phyloP scores from a whole-genome alignment of 2,888 invertebrate genomes.

The Therioaphis trifolii region DNA sequence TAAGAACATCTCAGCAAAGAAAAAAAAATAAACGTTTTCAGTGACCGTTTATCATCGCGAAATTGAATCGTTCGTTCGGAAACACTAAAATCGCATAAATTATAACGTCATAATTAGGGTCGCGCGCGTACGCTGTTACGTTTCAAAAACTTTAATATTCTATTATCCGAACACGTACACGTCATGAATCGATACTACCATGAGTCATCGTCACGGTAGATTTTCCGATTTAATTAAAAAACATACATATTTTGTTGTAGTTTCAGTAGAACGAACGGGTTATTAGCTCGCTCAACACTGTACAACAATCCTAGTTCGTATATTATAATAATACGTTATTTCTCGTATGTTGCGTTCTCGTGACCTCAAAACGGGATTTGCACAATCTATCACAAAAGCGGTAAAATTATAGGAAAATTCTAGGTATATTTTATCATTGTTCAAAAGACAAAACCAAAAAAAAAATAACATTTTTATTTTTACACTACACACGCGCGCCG shows the following conservation, averaged over 20 bases:
- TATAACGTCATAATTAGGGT: neutral
- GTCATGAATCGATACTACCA: too few species aligned
- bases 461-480: neutral
- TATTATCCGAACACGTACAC: neutral
- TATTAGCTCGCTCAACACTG: too few species aligned
- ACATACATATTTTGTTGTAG: too few species aligned
- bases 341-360: too few species aligned
- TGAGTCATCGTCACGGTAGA: too few species aligned
- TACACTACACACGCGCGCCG: neutral
- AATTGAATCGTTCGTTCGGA: constrained; percentile 51
- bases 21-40: constrained; percentile 4
- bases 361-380: neutral
- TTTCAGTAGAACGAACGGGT: too few species aligned
- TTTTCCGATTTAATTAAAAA: too few species aligned
- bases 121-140: neutral
- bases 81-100: neutral
- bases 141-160: neutral
- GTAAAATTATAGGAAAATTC: neutral
- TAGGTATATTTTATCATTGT: constrained; percentile 19
- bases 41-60: constrained; percentile 55
- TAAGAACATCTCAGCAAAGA: neutral
- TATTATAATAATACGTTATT: too few species aligned
- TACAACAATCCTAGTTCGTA: too few species aligned
- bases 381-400: neutral
- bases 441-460: neutral